Base-by-base conservation (phyloP, 1,140 invertebrate species). In the Lysiphlebus fabarum region DNA sequence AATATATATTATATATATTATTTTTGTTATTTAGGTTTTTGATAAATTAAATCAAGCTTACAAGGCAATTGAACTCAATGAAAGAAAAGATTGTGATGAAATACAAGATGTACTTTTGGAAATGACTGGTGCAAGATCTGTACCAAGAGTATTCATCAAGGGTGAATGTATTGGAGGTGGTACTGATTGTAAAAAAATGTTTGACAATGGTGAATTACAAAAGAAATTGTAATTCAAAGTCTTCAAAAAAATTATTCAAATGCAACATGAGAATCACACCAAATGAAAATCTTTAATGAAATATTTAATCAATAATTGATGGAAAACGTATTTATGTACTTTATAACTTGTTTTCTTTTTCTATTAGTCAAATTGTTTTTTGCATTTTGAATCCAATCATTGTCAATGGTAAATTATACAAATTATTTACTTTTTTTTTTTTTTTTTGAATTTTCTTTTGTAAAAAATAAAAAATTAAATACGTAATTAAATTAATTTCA, bases 161-260 rank as follows among this genome's bases (percentile, higher is more conserved):
- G 92, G 91, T 36, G 86, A 90, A 70, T 97, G 88, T 72, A 83
- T 97, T 59, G 94, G 95, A n/a, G 95, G 95, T 54, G 93, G 94
- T 7, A 86, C 85, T 38, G 94, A 97, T 74, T 89, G 94, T 0
- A 87, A 90, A 67, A 81, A 82, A 37, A 68, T 93, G 50, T 84
- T 86, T 61, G 84, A 89, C 43, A 83, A 77, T 55, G 93, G 93
- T 36, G 70, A 75, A 57, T 55, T 79, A 2, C 53, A 53, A 2
- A 70, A 69, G 49, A 69, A 59, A 54, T 69, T 74, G 44, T 67
- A 56, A 63, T 42, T 34, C n/a, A n/a, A n/a, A n/a, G 34, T 47
- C n/a, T 26, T 4, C 17, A 26, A 26, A 4, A 26, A 26, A 26
- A 2, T 26, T n/a, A n/a, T n/a, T n/a, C n/a, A n/a, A n/a, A n/a